These are phyloP conservation scores for Unio pictorum DNA, from an alignment of 2,888 invertebrate species.

Conservation along the genomic window DNA sequence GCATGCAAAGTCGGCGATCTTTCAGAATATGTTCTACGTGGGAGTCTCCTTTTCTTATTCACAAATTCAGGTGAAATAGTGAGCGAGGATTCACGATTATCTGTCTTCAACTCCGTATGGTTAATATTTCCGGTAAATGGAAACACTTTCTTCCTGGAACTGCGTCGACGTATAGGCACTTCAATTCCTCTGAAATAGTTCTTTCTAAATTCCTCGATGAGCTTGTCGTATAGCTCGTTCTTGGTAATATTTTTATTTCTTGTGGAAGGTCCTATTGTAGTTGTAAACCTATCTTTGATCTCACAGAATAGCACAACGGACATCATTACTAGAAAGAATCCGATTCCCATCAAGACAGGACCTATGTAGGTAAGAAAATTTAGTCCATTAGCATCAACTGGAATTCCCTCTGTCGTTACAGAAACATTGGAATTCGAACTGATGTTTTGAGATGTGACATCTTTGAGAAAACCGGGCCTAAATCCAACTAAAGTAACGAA, in stretches of 20 bases:
- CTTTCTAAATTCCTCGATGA: slow-evolving; percentile 52
- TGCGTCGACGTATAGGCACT: slow-evolving; percentile 37
- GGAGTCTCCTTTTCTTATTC: slow-evolving; percentile 22
- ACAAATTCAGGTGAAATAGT: slow-evolving; percentile 13
- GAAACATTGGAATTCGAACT: slow-evolving; percentile 1
- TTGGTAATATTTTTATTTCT: slow-evolving; percentile 34
- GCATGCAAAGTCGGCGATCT: slow-evolving; percentile 14
- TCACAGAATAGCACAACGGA: slow-evolving; percentile 99
- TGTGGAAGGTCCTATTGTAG: slow-evolving; percentile 84
- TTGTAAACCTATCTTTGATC: slow-evolving; percentile 91
- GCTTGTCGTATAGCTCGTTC: slow-evolving; percentile 51
- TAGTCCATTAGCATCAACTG: slow-evolving; percentile 25
- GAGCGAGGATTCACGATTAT: slow-evolving; percentile 24
- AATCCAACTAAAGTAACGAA: slow-evolving; percentile 54
- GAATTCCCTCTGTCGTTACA: slow-evolving; percentile 11
- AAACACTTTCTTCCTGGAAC: slow-evolving; percentile 18
- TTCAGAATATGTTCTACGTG: slow-evolving; percentile 19
- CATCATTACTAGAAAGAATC: slow-evolving; percentile 97
- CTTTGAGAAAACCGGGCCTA: slow-evolving; percentile 27
- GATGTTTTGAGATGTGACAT: too few species aligned
- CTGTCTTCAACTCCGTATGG: slow-evolving; percentile 12
- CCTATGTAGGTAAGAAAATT: slow-evolving; percentile 88
- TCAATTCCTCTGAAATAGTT: slow-evolving; percentile 58
- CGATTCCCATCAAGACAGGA: slow-evolving; percentile 97
- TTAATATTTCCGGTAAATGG: slow-evolving; percentile 30